Conservation (phyloP, 2,797 vertebrate species). For the Chrysocyon brachyurus region DNA sequence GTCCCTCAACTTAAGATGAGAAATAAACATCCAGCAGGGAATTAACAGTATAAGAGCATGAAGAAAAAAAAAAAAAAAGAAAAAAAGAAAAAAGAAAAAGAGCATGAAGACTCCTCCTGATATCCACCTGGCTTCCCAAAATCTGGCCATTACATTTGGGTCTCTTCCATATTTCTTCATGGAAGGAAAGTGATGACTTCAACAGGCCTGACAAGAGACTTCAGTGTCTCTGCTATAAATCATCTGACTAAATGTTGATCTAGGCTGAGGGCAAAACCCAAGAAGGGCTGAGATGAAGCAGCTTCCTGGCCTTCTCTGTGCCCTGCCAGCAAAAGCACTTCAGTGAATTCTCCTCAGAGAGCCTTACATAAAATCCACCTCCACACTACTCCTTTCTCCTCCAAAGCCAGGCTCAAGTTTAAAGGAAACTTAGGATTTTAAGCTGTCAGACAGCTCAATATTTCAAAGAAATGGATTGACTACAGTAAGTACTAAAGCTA, state of each 20-base stretch:
- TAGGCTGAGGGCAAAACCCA: conserved; percentile 53
- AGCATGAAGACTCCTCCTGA: not conserved
- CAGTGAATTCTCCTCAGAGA: conserved; percentile 68
- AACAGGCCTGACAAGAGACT: conserved; percentile 29
- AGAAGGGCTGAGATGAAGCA: not conserved
- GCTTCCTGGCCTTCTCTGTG: not conserved
- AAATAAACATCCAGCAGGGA: not conserved
- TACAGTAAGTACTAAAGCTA: conserved; percentile 82
- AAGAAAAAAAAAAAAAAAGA: not conserved
- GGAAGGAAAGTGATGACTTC: conserved; percentile 50
- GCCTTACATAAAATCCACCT: conserved; percentile 68
- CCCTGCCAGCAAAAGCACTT: conserved; percentile 62
- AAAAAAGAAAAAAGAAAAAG: not conserved
- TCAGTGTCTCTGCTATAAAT: conserved; percentile 26
- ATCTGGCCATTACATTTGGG: not conserved
- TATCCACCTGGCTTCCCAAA: not conserved
- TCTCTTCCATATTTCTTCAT: conserved; percentile 37
- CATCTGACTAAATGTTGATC: conserved; percentile 69
- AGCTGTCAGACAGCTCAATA: conserved; percentile 85
- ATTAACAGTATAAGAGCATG: not conserved
- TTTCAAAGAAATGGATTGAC: conserved; percentile 85
- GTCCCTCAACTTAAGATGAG: not conserved
- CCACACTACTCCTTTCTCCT: conserved; percentile 22
- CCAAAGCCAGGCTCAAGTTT: conserved; percentile 82
- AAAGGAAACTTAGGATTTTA: conserved; percentile 85